Evolutionary conservation across 2,797 vertebrate genomes (phyloP).

Genomic region (Siniperca scherzeri): DNA sequence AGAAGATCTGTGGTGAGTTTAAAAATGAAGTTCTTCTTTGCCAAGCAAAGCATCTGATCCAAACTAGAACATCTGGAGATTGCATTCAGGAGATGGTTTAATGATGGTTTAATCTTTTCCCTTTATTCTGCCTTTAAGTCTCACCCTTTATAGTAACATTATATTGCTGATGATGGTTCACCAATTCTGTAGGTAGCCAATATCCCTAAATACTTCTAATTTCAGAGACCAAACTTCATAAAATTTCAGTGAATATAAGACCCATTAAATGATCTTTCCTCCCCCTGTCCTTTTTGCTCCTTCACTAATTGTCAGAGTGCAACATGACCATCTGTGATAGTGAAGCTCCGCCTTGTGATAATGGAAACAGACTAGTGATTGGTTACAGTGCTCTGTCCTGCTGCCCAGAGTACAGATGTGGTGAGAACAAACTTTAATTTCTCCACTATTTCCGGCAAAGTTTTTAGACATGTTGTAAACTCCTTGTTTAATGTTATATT

Average conservation of each 20-base stretch:
- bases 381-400: slow-evolving; percentile 92
- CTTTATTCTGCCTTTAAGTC: background rate
- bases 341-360: slow-evolving; percentile 88
- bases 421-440: slow-evolving; percentile 80
- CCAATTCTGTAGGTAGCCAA: background rate
- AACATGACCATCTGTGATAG: slow-evolving; percentile 93
- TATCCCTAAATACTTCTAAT: background rate
- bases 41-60: slow-evolving; percentile 1
- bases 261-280: background rate
- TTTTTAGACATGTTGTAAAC: background rate
- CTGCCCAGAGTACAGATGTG: slow-evolving; percentile 96
- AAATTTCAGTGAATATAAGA: slow-evolving; percentile 2
- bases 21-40: background rate
- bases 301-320: slow-evolving; percentile 87
- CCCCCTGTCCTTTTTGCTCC: background rate
- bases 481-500: background rate
- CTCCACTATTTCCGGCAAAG: background rate
- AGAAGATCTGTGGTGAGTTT: slow-evolving; percentile 93
- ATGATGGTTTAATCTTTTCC: slow-evolving; percentile 2
- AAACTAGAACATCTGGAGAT: background rate
- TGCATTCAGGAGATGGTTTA: background rate
- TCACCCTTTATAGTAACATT: background rate
- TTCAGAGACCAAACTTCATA: background rate
- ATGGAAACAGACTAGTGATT: slow-evolving; percentile 88
- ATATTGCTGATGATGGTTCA: background rate